phyloP scores from a whole-genome alignment of 2,113 vertebrate species.

The Psammodynastes pulverulentus region DNA sequence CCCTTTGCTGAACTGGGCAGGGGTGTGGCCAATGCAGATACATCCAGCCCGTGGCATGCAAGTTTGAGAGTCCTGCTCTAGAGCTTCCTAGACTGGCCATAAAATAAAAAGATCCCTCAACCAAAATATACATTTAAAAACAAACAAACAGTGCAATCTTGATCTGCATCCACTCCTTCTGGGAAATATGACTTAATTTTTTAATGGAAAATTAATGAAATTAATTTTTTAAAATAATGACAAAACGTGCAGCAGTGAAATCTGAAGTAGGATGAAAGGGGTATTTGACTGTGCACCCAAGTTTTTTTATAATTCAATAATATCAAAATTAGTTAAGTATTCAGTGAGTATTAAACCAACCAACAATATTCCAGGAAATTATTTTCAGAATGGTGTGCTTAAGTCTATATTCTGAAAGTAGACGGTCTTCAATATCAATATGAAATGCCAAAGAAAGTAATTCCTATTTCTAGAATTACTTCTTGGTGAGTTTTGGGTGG shows the following conservation, averaged over 20 bases:
- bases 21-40: too few relatives aligned
- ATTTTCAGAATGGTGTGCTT: neutral
- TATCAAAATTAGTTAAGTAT: neutral
- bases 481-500: neutral
- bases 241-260: neutral
- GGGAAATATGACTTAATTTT: neutral
- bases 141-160: neutral
- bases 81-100: neutral
- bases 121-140: neutral
- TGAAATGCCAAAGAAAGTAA: neutral
- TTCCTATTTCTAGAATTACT: neutral
- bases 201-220: too few relatives aligned
- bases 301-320: neutral
- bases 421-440: neutral
- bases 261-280: neutral
- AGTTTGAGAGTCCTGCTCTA: neutral
- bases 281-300: neutral
- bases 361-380: neutral
- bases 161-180: neutral
- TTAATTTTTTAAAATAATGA: neutral
- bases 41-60: too few relatives aligned
- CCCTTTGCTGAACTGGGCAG: too few relatives aligned
- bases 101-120: neutral
- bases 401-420: neutral
- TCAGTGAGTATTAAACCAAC: neutral